Conservation (phyloP, 2,797 vertebrate genomes). For the Choloepus didactylus region DNA sequence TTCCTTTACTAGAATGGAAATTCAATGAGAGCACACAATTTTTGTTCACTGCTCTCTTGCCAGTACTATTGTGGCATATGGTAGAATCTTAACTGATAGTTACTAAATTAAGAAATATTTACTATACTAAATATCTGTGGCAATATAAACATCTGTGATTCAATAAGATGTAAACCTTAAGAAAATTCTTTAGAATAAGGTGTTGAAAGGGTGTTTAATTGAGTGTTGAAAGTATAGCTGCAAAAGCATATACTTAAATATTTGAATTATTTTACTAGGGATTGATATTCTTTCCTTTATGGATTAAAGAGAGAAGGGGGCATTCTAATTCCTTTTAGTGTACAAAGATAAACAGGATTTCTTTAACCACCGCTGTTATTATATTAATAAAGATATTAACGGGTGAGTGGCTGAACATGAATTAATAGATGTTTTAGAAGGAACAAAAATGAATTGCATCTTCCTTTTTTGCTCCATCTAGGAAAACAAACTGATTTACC, state of each 20-base stretch:
- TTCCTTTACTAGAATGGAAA: background rate
- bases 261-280: background rate
- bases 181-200: conserved; percentile 19
- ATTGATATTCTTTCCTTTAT: background rate
- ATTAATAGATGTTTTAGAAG: background rate
- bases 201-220: background rate
- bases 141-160: conserved; percentile 21
- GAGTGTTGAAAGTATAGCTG: background rate
- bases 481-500: background rate
- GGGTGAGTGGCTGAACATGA: background rate
- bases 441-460: background rate
- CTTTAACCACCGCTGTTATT: background rate
- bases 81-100: conserved; percentile 18
- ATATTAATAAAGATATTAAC: background rate
- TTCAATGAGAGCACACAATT: too few relatives aligned
- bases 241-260: background rate
- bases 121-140: conserved; percentile 15
- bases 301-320: background rate
- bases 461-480: background rate
- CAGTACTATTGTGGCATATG: background rate
- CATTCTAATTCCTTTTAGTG: background rate
- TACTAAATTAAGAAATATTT: conserved; percentile 38
- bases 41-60: background rate
- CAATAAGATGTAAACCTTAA: background rate
- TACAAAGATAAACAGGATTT: conserved; percentile 14